Evolutionary conservation across 2,888 invertebrate genomes (phyloP).

Genomic region (Metallyticus violacea): DNA sequence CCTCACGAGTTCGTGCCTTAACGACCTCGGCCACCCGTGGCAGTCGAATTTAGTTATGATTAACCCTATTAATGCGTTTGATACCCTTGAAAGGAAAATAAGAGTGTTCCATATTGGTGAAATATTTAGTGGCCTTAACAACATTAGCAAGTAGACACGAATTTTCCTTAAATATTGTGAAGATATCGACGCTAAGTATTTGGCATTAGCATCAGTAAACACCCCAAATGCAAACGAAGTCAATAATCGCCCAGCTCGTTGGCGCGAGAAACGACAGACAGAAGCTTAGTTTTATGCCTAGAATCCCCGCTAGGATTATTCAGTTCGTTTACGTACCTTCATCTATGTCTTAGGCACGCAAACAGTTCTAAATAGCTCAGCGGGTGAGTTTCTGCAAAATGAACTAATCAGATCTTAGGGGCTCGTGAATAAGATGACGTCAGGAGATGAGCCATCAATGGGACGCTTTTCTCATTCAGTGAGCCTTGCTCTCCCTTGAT

Average conservation of each 20-base stretch:
- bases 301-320: background rate
- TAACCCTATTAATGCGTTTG: too few relatives aligned
- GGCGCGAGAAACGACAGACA: background rate
- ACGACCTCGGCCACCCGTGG: too few relatives aligned
- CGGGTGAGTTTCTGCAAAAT: background rate
- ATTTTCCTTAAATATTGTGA: too few relatives aligned
- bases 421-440: background rate
- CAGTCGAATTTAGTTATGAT: too few relatives aligned
- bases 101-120: too few relatives aligned
- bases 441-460: background rate
- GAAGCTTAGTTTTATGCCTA: background rate
- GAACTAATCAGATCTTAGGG: background rate
- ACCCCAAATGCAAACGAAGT: background rate
- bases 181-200: too few relatives aligned
- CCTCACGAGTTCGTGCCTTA: too few relatives aligned
- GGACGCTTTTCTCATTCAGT: background rate
- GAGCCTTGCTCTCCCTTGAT: background rate
- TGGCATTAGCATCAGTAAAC: background rate
- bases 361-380: background rate
- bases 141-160: too few relatives aligned
- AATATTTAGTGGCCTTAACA: too few relatives aligned
- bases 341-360: background rate
- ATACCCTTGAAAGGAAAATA: too few relatives aligned
- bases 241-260: background rate
- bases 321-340: background rate